Percentiles rank a stretch among this genome's conserved stretches.
Conservation (phyloP, 2,113 vertebrate species). For the Egretta garzetta region DNA sequence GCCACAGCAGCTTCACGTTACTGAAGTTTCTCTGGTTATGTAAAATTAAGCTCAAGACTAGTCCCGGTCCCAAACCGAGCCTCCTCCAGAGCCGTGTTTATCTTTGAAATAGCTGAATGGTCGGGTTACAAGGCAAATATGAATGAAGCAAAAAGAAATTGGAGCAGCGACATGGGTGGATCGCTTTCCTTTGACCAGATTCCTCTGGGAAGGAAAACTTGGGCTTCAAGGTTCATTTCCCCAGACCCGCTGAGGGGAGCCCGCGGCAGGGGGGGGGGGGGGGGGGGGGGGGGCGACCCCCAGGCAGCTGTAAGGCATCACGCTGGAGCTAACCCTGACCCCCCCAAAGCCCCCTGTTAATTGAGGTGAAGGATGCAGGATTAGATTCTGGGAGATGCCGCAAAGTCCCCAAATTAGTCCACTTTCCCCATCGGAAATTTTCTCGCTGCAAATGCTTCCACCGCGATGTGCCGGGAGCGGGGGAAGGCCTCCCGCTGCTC, state of each 20-base stretch:
- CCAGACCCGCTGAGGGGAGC: background rate
- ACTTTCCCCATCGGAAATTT: background rate
- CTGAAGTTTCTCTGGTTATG: background rate
- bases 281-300: no score
- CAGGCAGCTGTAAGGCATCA: background rate
- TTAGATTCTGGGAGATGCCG: background rate
- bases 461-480: fast-evolving
- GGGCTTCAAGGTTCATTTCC: background rate
- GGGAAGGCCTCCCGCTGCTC: background rate
- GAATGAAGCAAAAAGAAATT: background rate
- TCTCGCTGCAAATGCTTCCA: background rate
- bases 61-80: background rate
- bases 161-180: background rate
- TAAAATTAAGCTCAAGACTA: background rate
- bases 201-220: background rate
- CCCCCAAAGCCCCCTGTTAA: fast-evolving
- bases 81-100: background rate
- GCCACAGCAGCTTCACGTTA: background rate
- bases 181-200: background rate
- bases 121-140: background rate
- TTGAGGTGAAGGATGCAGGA: background rate
- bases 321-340: background rate
- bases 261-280: fast-evolving
- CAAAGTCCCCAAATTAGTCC: background rate
- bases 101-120: background rate